A percentile compares a stretch with the other conserved stretches of the same genome.
These are phyloP conservation scores for Camponotus fellah DNA, from an alignment of 2,888 invertebrate species.

Conservation along the genomic window DNA sequence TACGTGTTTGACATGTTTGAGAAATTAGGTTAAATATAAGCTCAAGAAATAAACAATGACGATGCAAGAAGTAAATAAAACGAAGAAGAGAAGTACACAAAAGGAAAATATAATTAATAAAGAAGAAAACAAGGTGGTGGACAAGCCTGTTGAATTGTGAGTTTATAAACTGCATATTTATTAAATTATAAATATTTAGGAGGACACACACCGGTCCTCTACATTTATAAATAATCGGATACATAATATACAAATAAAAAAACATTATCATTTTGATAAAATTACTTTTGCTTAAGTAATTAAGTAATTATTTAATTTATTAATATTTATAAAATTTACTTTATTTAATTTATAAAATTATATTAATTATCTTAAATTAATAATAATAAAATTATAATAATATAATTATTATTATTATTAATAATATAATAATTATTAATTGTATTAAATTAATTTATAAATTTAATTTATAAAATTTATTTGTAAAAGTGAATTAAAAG, in stretches of 20 bases:
- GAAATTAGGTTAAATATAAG: background rate
- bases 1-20: background rate
- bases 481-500: background rate
- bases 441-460: too few species aligned
- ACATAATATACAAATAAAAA: background rate
- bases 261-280: background rate
- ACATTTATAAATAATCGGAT: background rate
- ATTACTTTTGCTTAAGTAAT: background rate
- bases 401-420: too few species aligned
- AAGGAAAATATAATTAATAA: constrained; percentile 59
- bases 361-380: too few species aligned
- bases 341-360: too few species aligned
- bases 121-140: constrained; percentile 58
- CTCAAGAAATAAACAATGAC: constrained; percentile 63
- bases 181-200: background rate
- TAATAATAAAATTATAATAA: too few species aligned
- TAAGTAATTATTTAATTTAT: background rate
- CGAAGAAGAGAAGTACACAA: constrained; percentile 49
- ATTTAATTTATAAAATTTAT: too few species aligned
- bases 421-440: too few species aligned
- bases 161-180: background rate
- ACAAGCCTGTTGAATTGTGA: constrained; percentile 4
- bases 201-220: background rate
- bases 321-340: too few species aligned
- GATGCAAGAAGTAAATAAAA: constrained; percentile 76